Conservation (phyloP, 1,140 invertebrate species). For the Olivierus martensii region DNA sequence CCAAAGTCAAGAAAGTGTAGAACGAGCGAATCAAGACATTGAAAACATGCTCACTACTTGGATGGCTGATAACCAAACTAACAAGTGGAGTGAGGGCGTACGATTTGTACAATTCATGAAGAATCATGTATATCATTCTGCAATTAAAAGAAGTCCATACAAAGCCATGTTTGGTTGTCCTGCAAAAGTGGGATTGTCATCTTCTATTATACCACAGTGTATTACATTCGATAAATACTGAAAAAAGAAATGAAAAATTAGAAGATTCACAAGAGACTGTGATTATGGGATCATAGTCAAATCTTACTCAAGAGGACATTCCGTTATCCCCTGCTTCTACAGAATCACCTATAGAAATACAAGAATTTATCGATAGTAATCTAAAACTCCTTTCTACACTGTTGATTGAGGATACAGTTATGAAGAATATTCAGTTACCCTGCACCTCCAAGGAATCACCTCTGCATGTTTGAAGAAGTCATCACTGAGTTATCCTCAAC, state of each 20-base stretch:
- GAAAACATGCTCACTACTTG: constrained; percentile 13
- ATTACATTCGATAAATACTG: background rate
- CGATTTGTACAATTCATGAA: constrained; percentile 17
- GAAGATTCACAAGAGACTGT: constrained; percentile 5
- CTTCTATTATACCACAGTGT: background rate
- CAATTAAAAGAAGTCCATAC: constrained; percentile 17
- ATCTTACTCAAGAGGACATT: constrained; percentile 6
- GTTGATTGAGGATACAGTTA: too few relatives aligned
- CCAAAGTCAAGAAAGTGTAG: constrained; percentile 7
- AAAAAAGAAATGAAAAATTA: background rate
- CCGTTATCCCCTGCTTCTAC: background rate
- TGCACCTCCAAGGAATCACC: constrained; percentile 8
- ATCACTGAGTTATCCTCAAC: constrained; percentile 6
- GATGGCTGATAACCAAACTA: constrained; percentile 11
- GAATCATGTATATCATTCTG: constrained; percentile 12
- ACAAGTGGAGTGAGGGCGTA: constrained; percentile 11
- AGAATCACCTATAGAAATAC: background rate
- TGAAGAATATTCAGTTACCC: too few relatives aligned
- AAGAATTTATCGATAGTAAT: too few relatives aligned
- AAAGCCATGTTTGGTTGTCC: constrained; percentile 15
- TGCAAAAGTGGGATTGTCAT: background rate
- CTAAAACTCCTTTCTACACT: too few relatives aligned
- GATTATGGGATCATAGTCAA: constrained; percentile 2
- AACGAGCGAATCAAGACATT: constrained; percentile 19
- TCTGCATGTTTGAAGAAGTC: constrained; percentile 8